A percentile compares a stretch with the other conserved stretches of the same genome.
These are phyloP conservation scores for Leptodirus hochenwartii DNA, from an alignment of 2,888 invertebrate genomes.

Conservation along the genomic window DNA sequence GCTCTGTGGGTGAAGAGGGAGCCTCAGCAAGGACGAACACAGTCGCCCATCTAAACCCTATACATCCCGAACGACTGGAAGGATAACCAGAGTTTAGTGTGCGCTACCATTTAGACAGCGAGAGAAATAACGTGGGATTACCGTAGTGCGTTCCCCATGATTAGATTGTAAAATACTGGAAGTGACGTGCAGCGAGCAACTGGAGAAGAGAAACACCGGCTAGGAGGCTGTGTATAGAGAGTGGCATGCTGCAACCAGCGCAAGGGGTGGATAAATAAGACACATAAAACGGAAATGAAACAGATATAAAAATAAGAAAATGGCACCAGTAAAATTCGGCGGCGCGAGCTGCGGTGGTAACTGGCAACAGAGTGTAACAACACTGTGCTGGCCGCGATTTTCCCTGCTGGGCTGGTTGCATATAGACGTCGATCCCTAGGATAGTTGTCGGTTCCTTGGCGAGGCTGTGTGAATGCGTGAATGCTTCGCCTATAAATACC, in stretches of 20 bases:
- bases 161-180: slow-evolving; percentile 35
- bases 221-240: no score
- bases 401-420: no score
- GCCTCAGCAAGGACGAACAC: slow-evolving; percentile 4
- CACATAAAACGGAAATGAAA: slow-evolving; percentile 32
- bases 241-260: no score
- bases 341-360: slow-evolving; percentile 4
- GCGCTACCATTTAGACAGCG: no score
- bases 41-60: slow-evolving; percentile 7
- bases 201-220: no score
- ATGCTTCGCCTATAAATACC: no score
- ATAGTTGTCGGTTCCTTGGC: no score
- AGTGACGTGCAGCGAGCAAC: slow-evolving; percentile 29
- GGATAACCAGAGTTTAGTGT: slow-evolving; percentile 14
- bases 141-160: slow-evolving; percentile 33
- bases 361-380: no score
- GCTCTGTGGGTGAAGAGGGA: slow-evolving; percentile 6
- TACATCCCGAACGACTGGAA: slow-evolving; percentile 9
- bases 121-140: slow-evolving; percentile 32
- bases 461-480: no score
- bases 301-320: slow-evolving; percentile 31
- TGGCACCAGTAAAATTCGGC: slow-evolving; percentile 24
- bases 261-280: slow-evolving; percentile 31
- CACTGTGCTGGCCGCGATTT: no score
- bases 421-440: no score